Evolutionary conservation across 2,113 vertebrate genomes (phyloP), one percentile per base, ranked within the genome.

Genomic region (Lepidothrix coronata): DNA sequence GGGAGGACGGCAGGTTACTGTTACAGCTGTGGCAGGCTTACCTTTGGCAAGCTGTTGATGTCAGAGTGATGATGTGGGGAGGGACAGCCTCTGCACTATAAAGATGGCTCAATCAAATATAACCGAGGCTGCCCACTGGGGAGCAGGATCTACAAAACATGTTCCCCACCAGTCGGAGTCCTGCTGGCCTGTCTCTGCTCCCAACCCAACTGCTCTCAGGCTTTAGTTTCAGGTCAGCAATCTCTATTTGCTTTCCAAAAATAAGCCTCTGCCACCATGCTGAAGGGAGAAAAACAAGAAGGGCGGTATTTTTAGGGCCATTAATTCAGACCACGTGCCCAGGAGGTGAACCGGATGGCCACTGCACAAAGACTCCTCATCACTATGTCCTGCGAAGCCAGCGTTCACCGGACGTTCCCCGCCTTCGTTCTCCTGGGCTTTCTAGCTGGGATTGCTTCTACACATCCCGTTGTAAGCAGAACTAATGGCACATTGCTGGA

Each of bases 281-380:
- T 98, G 98, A 98, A 98, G 98, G 97, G 98, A 99, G 99, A 98
- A 99, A 99, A 99, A 98, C 98, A 99, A 99, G 99, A 98, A 98
- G 98, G 98, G 98, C 84, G 98, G 98, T 99, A 99, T 99, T 99
- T 99, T 99, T 99, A 99, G 99, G 99, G 98, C 98, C 98, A 98
- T 99, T 99, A 99, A 99, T 99, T 99, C 98, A 97, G 98, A 99
- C 98, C 99, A 99, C 99, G 98, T 99, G 99, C 98, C 98, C 98
- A 97, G 98, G 98, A 98, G 98, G 98, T 98, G 98, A 98, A 99
- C 98, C 98, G 98, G 99, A 99, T 99, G 99, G 98, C 98, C 98
- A 98, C 97, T 93, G 98, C 98, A 98, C 99, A 98, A 97, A 99
- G 98, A 98, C 98, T 98, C 97, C 98, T 98, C 98, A 98, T 98